Evolutionary conservation across 2,888 invertebrate species (phyloP).

Genomic region (Trilocha varians): DNA sequence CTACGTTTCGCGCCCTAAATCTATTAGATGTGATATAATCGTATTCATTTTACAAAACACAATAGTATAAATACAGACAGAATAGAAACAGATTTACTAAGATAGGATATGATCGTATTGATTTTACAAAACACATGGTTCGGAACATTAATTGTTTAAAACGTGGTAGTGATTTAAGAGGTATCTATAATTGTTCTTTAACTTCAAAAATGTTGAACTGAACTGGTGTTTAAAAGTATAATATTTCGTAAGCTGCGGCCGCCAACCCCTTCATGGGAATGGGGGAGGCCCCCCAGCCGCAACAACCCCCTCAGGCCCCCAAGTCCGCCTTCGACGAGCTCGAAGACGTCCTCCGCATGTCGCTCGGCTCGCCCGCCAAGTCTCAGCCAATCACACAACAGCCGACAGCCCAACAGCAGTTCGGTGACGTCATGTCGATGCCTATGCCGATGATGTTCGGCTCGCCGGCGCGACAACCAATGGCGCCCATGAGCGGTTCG

Average conservation of each 20-base stretch:
- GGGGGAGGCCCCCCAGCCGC: slow-evolving; percentile 63
- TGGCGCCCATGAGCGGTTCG: slow-evolving; percentile 70
- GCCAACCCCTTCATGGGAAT: slow-evolving; percentile 79
- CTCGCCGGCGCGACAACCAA: slow-evolving; percentile 58
- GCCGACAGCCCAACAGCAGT: slow-evolving; percentile 50
- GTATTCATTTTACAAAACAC: too few relatives aligned
- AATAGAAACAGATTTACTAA: too few relatives aligned
- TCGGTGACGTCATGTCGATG: slow-evolving; percentile 53
- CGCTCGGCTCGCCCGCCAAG: slow-evolving; percentile 75
- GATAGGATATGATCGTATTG: too few relatives aligned
- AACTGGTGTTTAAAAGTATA: too few relatives aligned
- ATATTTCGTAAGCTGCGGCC: slow-evolving; percentile 67
- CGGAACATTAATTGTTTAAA: too few relatives aligned
- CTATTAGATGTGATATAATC: too few relatives aligned
- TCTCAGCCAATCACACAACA: slow-evolving; percentile 47
- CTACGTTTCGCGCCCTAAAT: too few relatives aligned
- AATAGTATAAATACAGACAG: too few relatives aligned
- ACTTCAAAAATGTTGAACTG: too few relatives aligned
- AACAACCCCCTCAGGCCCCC: slow-evolving; percentile 43
- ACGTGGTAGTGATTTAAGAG: too few relatives aligned
- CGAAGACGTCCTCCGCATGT: slow-evolving; percentile 79
- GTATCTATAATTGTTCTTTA: too few relatives aligned
- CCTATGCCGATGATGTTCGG: slow-evolving; percentile 60
- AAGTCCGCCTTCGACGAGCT: slow-evolving; percentile 80
- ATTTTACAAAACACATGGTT: too few relatives aligned